These are phyloP conservation scores for Apteryx owenii DNA, from an alignment of 2,113 vertebrate species.

Conservation along the genomic window DNA sequence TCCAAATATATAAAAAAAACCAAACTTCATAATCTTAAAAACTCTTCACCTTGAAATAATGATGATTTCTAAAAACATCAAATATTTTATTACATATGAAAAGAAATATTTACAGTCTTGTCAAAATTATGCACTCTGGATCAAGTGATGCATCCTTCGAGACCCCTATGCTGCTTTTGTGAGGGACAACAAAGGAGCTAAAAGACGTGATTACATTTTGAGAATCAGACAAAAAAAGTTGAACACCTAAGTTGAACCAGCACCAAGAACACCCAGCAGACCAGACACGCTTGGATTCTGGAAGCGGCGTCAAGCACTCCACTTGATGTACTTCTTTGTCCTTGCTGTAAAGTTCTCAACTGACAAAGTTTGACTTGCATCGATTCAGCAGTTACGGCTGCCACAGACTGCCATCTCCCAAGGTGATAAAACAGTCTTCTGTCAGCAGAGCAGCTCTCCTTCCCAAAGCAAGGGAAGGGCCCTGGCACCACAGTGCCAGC, in stretches of 20 bases:
- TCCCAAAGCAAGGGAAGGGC: accelerated
- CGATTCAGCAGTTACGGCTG: not conserved
- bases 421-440: accelerated
- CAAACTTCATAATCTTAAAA: not conserved
- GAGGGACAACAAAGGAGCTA: not conserved
- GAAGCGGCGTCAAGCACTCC: not conserved
- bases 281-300: not conserved
- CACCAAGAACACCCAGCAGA: not conserved
- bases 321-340: not conserved
- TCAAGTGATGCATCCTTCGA: not conserved
- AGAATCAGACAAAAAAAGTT: not conserved
- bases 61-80: not conserved
- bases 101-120: not conserved
- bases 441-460: not conserved
- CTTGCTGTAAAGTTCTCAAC: not conserved
- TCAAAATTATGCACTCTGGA: not conserved
- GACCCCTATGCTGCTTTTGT: not conserved
- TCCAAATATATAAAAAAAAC: not conserved
- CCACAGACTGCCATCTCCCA: not conserved
- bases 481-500: not conserved
- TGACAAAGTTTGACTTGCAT: not conserved
- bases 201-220: not conserved
- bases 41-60: not conserved
- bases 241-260: not conserved
- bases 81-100: not conserved